A percentile compares a stretch with the other conserved stretches of the same genome.
Evolutionary conservation across 1,140 invertebrate genomes (phyloP).

Genomic region (Luehdorfia chinensis): DNA sequence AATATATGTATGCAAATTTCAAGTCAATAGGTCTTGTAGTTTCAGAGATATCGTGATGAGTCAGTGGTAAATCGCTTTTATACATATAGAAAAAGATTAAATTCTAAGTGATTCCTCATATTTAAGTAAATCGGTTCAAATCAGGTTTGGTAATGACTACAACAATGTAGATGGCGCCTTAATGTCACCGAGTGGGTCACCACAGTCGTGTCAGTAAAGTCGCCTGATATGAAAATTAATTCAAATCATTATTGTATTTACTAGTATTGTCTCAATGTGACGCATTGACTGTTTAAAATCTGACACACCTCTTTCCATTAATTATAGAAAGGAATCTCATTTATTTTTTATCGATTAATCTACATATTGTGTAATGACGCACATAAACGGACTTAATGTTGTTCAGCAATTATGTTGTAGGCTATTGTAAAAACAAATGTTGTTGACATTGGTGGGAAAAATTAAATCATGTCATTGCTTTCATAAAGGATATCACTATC

Average conservation of each 20-base stretch:
- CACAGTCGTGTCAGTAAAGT: background rate
- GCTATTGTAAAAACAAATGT: background rate
- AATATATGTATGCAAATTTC: too few relatives aligned
- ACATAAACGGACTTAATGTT: background rate
- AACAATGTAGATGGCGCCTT: background rate
- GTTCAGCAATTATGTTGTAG: conserved; percentile 1
- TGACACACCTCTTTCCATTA: conserved; percentile 9
- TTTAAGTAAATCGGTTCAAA: too few relatives aligned
- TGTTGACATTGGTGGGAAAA: background rate
- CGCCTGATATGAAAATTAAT: background rate
- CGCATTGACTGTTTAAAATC: background rate
- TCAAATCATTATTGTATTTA: background rate
- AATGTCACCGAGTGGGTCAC: conserved; percentile 7
- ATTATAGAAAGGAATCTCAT: conserved; percentile 5
- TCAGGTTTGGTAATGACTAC: too few relatives aligned
- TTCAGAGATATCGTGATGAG: too few relatives aligned
- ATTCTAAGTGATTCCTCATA: too few relatives aligned
- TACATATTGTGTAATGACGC: conserved; percentile 9
- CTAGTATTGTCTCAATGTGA: background rate
- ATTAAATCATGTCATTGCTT: background rate
- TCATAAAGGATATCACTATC: background rate
- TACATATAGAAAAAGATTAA: too few relatives aligned
- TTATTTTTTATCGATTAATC: conserved; percentile 2
- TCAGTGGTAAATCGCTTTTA: too few relatives aligned
- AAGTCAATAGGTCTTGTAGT: too few relatives aligned